phyloP scores from a whole-genome alignment of 1,140 invertebrate genomes.

The Drosophila albomicans region DNA sequence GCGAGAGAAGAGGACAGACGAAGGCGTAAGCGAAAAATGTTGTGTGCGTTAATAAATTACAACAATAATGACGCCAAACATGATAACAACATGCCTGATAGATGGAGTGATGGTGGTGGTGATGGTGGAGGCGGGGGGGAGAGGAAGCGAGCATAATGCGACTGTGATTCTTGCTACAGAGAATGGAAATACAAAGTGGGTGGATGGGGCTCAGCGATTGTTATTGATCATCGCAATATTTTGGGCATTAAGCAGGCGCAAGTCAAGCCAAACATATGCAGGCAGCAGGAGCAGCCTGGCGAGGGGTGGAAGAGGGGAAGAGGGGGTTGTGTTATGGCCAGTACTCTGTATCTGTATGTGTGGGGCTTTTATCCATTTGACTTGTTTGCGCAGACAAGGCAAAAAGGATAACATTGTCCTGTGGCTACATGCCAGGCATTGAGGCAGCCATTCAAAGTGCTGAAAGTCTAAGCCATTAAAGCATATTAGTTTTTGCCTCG shows the following conservation, averaged over 20 bases:
- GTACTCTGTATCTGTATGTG: conserved; percentile 15
- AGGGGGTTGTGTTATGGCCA: not conserved
- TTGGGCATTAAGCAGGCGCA: conserved; percentile 78
- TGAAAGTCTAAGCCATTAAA: conserved; percentile 81
- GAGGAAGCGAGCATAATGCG: conserved; percentile 8
- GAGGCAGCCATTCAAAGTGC: conserved; percentile 75
- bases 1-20: conserved; percentile 23
- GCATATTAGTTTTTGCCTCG: conserved; percentile 75
- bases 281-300: conserved; percentile 25
- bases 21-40: conserved; percentile 76
- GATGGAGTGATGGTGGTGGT: conserved; percentile 20
- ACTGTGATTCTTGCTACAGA: conserved; percentile 30
- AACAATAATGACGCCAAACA: conserved; percentile 82
- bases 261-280: conserved; percentile 80
- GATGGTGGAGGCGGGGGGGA: not conserved
- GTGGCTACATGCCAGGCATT: conserved; percentile 10
- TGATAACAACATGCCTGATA: conserved; percentile 72
- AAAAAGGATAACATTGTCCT: conserved; percentile 77
- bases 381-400: conserved; percentile 70
- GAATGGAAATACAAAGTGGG: conserved; percentile 8
- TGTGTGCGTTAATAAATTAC: conserved; percentile 80
- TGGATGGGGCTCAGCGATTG: conserved; percentile 54
- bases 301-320: not conserved
- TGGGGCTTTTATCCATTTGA: conserved; percentile 69
- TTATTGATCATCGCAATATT: conserved; percentile 83